Base-by-base conservation (phyloP, 2,888 invertebrate genomes). In the Melinaea marsaeus region DNA sequence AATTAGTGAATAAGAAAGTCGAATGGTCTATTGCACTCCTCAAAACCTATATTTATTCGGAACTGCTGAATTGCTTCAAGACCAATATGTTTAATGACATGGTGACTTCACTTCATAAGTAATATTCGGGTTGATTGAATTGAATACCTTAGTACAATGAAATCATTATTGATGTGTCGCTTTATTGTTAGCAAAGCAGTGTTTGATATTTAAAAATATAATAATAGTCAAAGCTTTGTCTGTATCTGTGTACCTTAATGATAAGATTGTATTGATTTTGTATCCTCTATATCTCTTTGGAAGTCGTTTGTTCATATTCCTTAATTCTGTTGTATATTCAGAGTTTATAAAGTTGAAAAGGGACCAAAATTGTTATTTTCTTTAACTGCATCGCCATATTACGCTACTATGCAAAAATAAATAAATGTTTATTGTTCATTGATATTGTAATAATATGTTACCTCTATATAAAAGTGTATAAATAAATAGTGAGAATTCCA, bases 301-400 rank as follows among this genome's bases (percentile, higher is more conserved):
- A 57, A 56, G 35, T 55, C 59, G 56, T 34, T 60, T 55, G 32
- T 58, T 47, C 61, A 37, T 37, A 58, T 64, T 61, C 58, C 45
- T 32, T 57, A 63, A 32, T 61, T 64, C 51, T 51, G 60, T 65
- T 65, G 37, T 65, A 51, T 51, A 55, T 61, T 60, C 59, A 65
- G 58, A 62, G 63, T 65, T 65, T 57, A 60, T 60, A 45, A 65
- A 58, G 58, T 71, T 69, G 68, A 65, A 64, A 66, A 68, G 71
- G 71, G 71, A 71, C 69, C 68, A 69, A 67, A 57, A 57, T 37
- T 60, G 63, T 65, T 61, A 63, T 71, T 69, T 69, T 67, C 60
- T 63, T 59, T 60, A 58, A 58, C 60, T 42, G 59, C 58, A 60
- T 58, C 11, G 9, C 51, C 54, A 59, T 65, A 22, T 61, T 57